A percentile compares a stretch with the other conserved stretches of the same genome.
Conservation (phyloP, 2,888 invertebrate genomes). For the Lithophane ornitopus region DNA sequence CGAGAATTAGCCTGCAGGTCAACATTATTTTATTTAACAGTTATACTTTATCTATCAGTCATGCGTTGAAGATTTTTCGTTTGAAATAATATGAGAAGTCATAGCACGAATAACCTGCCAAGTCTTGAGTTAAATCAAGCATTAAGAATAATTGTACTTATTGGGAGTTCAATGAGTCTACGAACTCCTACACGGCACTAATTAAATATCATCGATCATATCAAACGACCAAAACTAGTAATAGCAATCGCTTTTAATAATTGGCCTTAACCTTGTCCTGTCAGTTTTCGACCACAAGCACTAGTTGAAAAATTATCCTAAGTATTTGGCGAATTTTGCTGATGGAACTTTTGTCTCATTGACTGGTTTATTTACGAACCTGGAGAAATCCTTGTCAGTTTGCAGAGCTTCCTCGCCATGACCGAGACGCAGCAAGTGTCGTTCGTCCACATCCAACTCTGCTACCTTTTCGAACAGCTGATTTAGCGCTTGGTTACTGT, state of each 20-base stretch:
- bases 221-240: not conserved
- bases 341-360: not conserved
- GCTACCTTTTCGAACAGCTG: conserved; percentile 99
- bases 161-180: not conserved
- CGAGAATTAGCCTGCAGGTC: too few species aligned
- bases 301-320: not conserved
- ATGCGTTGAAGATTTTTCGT: not conserved
- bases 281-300: not conserved
- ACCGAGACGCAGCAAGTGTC: conserved; percentile 99
- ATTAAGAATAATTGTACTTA: not conserved
- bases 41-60: not conserved
- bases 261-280: not conserved
- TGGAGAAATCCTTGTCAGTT: conserved; percentile 99
- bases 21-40: too few species aligned
- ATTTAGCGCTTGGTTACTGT: conserved; percentile 99
- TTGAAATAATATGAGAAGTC: not conserved
- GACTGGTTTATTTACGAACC: conserved; percentile 80
- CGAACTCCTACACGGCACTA: not conserved
- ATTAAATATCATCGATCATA: not conserved
- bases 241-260: not conserved
- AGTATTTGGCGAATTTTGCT: not conserved
- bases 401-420: conserved; percentile 99
- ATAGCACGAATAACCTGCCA: not conserved
- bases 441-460: conserved; percentile 98
- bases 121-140: not conserved